Conservation (phyloP, 2,888 invertebrate genomes). For the Poecilobothrus nobilitatus region DNA sequence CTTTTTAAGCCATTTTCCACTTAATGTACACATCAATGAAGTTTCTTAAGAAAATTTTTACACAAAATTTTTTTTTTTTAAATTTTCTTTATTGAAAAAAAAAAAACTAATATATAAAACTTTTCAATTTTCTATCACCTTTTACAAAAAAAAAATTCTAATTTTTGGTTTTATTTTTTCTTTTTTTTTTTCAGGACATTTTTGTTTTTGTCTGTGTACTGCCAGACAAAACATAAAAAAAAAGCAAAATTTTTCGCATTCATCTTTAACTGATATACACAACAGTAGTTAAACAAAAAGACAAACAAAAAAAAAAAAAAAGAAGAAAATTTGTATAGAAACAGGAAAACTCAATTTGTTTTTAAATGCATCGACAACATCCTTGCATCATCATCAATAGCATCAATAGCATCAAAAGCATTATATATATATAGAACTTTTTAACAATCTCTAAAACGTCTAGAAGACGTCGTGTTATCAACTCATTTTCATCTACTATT, state of each 20-base stretch:
- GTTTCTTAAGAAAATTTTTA: background rate
- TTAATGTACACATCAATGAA: background rate
- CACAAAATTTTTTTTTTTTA: background rate
- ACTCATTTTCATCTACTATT: too few species aligned
- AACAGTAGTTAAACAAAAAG: background rate
- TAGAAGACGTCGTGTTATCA: too few species aligned
- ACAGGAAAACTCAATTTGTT: slow-evolving; percentile 3
- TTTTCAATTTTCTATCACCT: background rate
- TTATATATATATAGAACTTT: too few species aligned
- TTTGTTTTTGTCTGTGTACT: too few species aligned
- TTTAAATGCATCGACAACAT: background rate
- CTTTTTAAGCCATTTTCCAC: background rate
- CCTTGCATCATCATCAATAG: background rate
- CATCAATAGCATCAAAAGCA: too few species aligned
- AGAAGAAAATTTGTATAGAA: background rate
- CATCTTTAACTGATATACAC: too few species aligned
- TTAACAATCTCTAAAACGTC: too few species aligned
- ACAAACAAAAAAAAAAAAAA: background rate
- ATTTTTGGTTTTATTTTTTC: background rate
- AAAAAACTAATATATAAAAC: background rate
- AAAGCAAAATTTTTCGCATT: too few species aligned
- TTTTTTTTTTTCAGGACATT: background rate
- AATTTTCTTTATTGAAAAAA: background rate
- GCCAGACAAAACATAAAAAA: background rate
- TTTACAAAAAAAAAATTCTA: background rate